Conservation (phyloP, 2,113 vertebrate species). For the Mustela nigripes region DNA sequence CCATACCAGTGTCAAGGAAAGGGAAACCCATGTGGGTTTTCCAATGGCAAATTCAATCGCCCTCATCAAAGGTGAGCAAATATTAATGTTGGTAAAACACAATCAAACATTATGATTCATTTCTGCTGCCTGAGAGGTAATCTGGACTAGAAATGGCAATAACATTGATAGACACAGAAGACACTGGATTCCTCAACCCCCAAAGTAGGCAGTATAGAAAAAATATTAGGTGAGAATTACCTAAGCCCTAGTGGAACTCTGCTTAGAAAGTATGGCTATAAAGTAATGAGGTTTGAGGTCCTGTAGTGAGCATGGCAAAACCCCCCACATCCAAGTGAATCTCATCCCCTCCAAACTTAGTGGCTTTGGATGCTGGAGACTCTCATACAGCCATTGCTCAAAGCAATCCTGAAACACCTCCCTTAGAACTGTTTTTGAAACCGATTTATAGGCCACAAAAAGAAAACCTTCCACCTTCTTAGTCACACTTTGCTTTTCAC, state of each 20-base stretch:
- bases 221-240: background rate
- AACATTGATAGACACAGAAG: background rate
- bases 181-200: background rate
- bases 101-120: constrained; percentile 39
- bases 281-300: background rate
- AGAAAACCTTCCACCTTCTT: constrained; percentile 3
- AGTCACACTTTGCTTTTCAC: constrained; percentile 22
- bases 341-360: background rate
- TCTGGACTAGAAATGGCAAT: background rate
- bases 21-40: background rate
- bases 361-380: background rate
- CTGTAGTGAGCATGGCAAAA: background rate
- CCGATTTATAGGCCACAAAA: background rate
- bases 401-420: background rate
- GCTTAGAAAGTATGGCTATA: background rate
- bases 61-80: background rate
- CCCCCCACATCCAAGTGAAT: background rate
- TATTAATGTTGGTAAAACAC: background rate
- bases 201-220: background rate
- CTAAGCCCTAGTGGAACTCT: background rate
- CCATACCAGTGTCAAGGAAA: background rate
- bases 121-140: constrained; percentile 33
- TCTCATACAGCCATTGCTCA: background rate
- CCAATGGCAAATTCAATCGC: background rate
- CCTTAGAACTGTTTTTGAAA: background rate